Evolutionary conservation across 2,888 invertebrate genomes (phyloP).

Genomic region (Sisyra nigra): DNA sequence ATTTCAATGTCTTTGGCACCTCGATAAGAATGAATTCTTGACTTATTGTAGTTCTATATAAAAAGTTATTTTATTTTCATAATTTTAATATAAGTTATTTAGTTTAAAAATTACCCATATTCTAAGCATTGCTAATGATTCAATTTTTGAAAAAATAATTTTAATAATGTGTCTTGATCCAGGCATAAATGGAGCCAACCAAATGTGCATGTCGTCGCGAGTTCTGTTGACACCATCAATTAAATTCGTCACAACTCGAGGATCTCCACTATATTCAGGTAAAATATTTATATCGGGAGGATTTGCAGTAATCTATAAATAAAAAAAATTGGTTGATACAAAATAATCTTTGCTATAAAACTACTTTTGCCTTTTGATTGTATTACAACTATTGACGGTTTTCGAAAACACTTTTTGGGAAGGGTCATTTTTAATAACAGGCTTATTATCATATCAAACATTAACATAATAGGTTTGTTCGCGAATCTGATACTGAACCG

Average conservation of each 20-base stretch:
- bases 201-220: conserved; percentile 60
- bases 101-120: conserved; percentile 44
- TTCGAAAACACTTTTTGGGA: no score
- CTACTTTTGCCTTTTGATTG: no score
- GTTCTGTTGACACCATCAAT: conserved; percentile 57
- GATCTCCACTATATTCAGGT: conserved; percentile 47
- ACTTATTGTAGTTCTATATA: conserved; percentile 74
- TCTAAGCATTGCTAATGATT: conserved; percentile 43
- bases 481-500: no score
- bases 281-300: conserved; percentile 45
- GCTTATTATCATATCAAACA: no score
- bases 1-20: conserved; percentile 59
- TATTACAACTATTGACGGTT: no score
- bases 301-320: conserved; percentile 32
- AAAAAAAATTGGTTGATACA: neutral
- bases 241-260: conserved; percentile 43
- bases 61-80: conserved; percentile 5
- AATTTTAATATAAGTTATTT: neutral
- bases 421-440: no score
- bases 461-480: no score
- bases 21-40: conserved; percentile 65
- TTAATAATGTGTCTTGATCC: conserved; percentile 42
- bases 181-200: conserved; percentile 49
- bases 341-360: no score
- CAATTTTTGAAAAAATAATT: conserved; percentile 36